Conservation (phyloP, 2,113 vertebrate genomes). For the Alligator sinensis region DNA sequence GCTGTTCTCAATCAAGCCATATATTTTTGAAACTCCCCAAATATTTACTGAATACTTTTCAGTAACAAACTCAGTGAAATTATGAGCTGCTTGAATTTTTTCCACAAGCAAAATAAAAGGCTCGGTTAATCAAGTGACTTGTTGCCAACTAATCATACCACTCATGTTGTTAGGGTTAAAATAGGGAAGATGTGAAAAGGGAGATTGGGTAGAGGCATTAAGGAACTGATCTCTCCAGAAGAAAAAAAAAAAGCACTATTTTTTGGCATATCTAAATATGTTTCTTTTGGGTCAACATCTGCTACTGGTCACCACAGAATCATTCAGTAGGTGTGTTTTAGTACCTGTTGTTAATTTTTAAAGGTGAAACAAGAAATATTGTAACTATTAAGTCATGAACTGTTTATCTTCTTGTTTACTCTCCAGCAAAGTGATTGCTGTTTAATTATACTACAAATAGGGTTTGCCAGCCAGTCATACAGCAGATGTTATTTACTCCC, state of each 20-base stretch:
- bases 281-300: constrained; percentile 5
- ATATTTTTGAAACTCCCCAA: neutral
- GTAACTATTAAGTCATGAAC: constrained; percentile 38
- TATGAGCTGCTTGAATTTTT: too few species aligned
- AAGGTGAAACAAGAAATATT: neutral
- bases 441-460: constrained; percentile 70
- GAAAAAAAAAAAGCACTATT: neutral
- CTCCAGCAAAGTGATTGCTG: constrained; percentile 66
- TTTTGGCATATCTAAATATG: neutral
- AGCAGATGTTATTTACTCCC: constrained; percentile 66
- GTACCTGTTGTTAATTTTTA: neutral
- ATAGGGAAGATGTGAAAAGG: too few species aligned
- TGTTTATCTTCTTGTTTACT: constrained; percentile 70
- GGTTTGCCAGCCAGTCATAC: constrained; percentile 60
- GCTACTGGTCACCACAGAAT: neutral
- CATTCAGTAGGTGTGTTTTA: neutral
- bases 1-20: neutral
- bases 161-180: too few species aligned
- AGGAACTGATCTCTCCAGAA: neutral
- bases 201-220: neutral
- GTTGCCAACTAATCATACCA: too few species aligned
- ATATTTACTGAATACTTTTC: neutral
- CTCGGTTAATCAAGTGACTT: neutral
- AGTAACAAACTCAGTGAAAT: neutral
- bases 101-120: too few species aligned